Evolutionary conservation across 2,113 vertebrate genomes (phyloP), one percentile per base, ranked within the genome.

Genomic region (Cyphotilapia sp.): DNA sequence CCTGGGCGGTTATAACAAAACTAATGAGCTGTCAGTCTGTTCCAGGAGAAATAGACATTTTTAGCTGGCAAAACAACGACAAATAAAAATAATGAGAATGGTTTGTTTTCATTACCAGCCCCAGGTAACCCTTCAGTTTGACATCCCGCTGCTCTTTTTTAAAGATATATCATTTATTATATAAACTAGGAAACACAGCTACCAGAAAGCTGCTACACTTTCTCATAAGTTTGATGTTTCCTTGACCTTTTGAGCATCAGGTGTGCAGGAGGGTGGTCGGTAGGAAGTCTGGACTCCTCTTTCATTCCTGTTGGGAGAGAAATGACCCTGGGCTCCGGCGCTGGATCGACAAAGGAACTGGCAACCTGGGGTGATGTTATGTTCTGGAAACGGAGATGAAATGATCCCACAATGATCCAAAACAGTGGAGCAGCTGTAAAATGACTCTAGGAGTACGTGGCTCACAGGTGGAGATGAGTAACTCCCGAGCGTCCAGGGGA

Each of bases 1-100:
- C 82, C 83, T 69, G 78, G 3, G 19, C 4, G 5, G 87, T 89
- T 90, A 87, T 90, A 93, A 93, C 92, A 91, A 87, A 84, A 74
- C 81, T 90, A 93, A 93, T 92, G 87, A 92, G 85, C 38, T 88
- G 51, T 86, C 83, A 80, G 51, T 78, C 35, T 38, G 7, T 71
- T 80, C 56, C 71, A 85, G 85, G 81, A 42, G 74, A 78, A 7
- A 84, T 3, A 57, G 63, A 63, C 66, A 19, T 82, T 86, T 84
- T 91, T 87, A 92, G 87, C 87, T 91, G 83, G 74, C 71, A 86
- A 83, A 90, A 92, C 87, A 93, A 71, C 13, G 40, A 61, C 84
- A 12, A 35, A 57, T 27, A 45, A 31, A 40, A 85, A 82, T 49
- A 85, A 85, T 45, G 49, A 80, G 53, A 71, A 49, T n/a, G 56